A percentile compares a stretch with the other conserved stretches of the same genome.
Evolutionary conservation across 2,888 invertebrate genomes (phyloP).

Genomic region (Spodoptera picta): DNA sequence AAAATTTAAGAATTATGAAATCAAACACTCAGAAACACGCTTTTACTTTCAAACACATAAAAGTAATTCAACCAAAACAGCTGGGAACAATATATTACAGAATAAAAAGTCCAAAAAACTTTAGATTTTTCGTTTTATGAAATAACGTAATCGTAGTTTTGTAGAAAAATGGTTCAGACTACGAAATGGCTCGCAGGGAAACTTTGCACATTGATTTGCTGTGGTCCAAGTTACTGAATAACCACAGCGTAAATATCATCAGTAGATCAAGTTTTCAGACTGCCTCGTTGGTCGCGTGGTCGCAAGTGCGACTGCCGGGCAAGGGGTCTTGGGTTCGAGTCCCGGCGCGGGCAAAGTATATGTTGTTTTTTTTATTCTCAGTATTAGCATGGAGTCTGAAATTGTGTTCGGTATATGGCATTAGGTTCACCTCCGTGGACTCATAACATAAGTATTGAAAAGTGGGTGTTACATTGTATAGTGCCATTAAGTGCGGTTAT

Average conservation of each 20-base stretch:
- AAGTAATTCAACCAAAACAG: slow-evolving; percentile 9
- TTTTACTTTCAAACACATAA: slow-evolving; percentile 26
- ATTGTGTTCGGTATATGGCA: no score
- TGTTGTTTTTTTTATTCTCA: no score
- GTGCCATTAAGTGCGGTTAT: no score
- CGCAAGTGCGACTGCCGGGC: no score
- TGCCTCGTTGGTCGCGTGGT: no score
- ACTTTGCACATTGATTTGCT: slow-evolving; percentile 45
- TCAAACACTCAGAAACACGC: slow-evolving; percentile 6
- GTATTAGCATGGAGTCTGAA: no score
- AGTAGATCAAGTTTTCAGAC: slow-evolving; percentile 14
- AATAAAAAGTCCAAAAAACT: slow-evolving; percentile 10
- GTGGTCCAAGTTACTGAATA: slow-evolving; percentile 7
- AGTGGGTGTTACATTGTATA: no score
- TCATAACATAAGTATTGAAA: no score
- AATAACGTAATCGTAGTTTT: slow-evolving; percentile 20
- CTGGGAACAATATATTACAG: slow-evolving; percentile 21
- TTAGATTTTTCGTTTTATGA: slow-evolving; percentile 12
- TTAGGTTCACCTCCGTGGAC: no score
- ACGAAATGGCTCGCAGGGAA: slow-evolving; percentile 39
- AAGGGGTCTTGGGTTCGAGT: no score
- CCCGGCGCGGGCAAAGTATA: no score
- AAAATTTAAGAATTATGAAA: no score
- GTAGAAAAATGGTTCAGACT: slow-evolving; percentile 29
- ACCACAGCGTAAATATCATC: slow-evolving; percentile 6